These are phyloP conservation scores for Sarcoramphus papa DNA, from an alignment of 2,797 vertebrate species.

Conservation along the genomic window DNA sequence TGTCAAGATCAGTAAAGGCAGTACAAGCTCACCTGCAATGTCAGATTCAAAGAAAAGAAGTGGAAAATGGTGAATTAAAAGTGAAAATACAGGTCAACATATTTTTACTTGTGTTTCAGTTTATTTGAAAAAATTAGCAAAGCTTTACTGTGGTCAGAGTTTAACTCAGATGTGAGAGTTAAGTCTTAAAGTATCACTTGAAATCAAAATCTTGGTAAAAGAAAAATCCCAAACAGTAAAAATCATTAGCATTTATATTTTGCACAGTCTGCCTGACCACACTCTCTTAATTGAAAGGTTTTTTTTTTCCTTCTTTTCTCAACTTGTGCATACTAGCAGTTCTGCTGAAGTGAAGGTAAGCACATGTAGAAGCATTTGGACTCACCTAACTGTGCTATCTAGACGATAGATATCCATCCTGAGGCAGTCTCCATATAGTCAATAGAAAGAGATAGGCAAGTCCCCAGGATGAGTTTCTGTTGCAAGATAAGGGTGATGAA, in stretches of 20 bases:
- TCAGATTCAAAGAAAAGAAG: conserved; percentile 84
- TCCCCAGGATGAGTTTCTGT: neutral
- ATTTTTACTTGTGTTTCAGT: neutral
- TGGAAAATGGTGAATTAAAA: conserved; percentile 80
- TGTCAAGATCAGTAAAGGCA: conserved; percentile 75
- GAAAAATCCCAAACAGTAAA: neutral
- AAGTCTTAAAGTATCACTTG: neutral
- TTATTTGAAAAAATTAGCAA: neutral
- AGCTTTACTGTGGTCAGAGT: neutral
- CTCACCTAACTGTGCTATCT: neutral
- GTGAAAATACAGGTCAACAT: conserved; percentile 79
- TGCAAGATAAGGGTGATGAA: neutral
- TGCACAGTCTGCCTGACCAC: neutral
- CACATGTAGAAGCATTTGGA: neutral
- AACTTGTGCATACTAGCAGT: neutral
- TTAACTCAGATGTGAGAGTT: neutral
- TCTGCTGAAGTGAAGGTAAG: neutral
- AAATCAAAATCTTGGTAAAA: neutral
- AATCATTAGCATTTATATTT: neutral
- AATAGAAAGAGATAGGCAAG: neutral
- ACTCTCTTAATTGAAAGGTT: neutral
- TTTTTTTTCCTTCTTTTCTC: neutral
- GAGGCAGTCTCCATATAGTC: neutral
- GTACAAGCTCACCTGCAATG: conserved; percentile 79
- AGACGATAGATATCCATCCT: neutral